Evolutionary conservation across 2,888 invertebrate species (phyloP), one percentile per base, ranked within the genome.

Genomic region (Heliconius ismenius): DNA sequence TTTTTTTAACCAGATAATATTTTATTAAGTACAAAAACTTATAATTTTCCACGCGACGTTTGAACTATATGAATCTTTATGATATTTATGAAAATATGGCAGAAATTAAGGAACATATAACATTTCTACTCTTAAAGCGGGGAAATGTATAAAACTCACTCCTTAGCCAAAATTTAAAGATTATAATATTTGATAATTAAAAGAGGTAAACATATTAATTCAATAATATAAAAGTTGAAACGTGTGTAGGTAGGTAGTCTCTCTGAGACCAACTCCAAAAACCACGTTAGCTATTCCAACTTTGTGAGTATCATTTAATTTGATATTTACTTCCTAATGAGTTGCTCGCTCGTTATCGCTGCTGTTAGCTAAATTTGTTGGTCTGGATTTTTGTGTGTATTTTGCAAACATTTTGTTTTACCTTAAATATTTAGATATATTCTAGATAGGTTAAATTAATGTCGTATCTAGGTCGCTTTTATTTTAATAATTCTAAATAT

Each of bases 231-330:
- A 7, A 28, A 39, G 62, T 73, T 39, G 28, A 49, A 63, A 63
- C 28, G 24, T 28, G 18, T 39, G 21, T 28, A 15, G 43, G 15
- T 28, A 28, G 28, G 28, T 7, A 49, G 28, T 54, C 28, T 43
- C 32, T 65, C 65, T 24, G 65, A 65, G 65, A 60, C 69, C 49
- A 62, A 76, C 36, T 62, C 63, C 36, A 26, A 64, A 70, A 76
- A 70, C 62, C 58, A 63, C 63, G 36, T 64, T 32, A 63, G 36
- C 64, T 64, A 70, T 76, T 64, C 49, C 18, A n/a, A 75, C 70
- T 75, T 70, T 63, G 60, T 28, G 69, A 75, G 70, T 69, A 75
- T 70, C 75, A 75, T 62, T 76, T 76, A 70, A 76, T 76, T 76
- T 76, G 54, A 70, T 76, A 76, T 76, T 76, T 68, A 43, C 75